phyloP scores from a whole-genome alignment of 2,797 vertebrate species.

The Ptychobarbus kaznakovi region DNA sequence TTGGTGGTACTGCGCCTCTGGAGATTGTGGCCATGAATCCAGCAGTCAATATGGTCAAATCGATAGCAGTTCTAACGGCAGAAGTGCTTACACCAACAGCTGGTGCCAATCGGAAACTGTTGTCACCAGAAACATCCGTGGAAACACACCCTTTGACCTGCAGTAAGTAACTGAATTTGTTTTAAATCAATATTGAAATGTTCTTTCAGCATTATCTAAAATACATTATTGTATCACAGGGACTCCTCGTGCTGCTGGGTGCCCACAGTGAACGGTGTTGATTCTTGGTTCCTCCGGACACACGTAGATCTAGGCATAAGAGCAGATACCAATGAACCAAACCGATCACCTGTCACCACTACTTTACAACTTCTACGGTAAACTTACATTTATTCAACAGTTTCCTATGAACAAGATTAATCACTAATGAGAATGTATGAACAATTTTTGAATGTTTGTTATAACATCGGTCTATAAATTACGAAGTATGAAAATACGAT shows the following conservation, averaged over 20 bases:
- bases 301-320: conserved; percentile 65
- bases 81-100: background rate
- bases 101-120: conserved; percentile 32
- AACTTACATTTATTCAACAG: background rate
- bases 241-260: conserved; percentile 31
- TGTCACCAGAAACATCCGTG: conserved; percentile 26
- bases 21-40: conserved; percentile 15
- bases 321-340: conserved; percentile 62
- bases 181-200: background rate
- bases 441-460: background rate
- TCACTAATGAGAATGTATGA: background rate
- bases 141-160: conserved; percentile 41
- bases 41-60: background rate
- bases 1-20: background rate
- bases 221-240: background rate
- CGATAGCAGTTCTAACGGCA: conserved; percentile 11
- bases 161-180: background rate
- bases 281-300: background rate
- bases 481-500: background rate
- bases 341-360: conserved; percentile 56
- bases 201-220: background rate
- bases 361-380: conserved; percentile 54
- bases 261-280: background rate
- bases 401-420: background rate
- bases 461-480: background rate